Evolutionary conservation across 2,113 vertebrate species (phyloP), one percentile per base, ranked within the genome.

Genomic region (Trichechus manatus): DNA sequence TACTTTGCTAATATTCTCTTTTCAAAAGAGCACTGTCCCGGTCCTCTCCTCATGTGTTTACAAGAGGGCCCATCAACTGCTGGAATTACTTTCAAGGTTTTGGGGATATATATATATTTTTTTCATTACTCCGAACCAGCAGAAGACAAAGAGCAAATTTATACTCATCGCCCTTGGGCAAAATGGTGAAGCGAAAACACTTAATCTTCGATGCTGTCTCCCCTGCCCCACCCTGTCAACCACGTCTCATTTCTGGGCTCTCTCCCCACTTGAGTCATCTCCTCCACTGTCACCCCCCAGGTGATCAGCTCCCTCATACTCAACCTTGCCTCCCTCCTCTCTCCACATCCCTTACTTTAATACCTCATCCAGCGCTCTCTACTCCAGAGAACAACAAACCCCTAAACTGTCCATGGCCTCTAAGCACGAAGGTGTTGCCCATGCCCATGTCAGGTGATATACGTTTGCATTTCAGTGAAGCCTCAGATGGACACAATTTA

Each of bases 141-240:
- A 79, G 78, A 96, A 95, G 25, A 92, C 81, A 95, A 82, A 91
- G 61, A 87, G 13, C 50, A 91, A 93, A 77, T 78, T 47, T 81
- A 56, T 66, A 59, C 7, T 56, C 36, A 44, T 77, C 75, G 63
- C 47, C 53, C 63, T 63, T 47, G 23, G 63, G 61, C 10, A 29
- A 86, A 63, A 59, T 50, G 53, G 56, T 86, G n/a, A 81, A 74
- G 14, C 47, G 42, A 85, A 64, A 66, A 68, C 39, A 78, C 22
- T n/a, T 64, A 3, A 13, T 31, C 44, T 19, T n/a, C 15, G 36
- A 31, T 66, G 77, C 19, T 63, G 15, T 39, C 6, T 39, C 94
- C 17, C 50, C 3, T 6, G 11, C 2, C 9, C 33, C 53, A 33
- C 36, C 39, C 61, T 50, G 22, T 53, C 61, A 94, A 15, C 9